Evolutionary conservation across 2,888 invertebrate genomes (phyloP).

Genomic region (Campoplex nolae): DNA sequence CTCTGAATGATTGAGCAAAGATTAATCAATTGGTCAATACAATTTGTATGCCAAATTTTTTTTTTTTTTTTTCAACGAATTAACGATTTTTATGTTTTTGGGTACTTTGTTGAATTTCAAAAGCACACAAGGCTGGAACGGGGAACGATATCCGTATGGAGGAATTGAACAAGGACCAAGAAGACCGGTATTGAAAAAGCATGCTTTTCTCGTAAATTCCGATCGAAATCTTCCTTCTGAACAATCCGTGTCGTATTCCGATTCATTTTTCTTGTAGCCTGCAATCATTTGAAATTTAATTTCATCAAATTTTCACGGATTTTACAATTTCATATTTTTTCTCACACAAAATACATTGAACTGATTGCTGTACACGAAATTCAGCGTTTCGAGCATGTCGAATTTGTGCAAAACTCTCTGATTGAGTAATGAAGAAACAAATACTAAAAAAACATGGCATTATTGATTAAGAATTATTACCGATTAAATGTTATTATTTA

Average conservation of each 20-base stretch:
- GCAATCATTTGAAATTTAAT: neutral
- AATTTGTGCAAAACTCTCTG: neutral
- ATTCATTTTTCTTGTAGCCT: constrained; percentile 74
- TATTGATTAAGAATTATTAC: neutral
- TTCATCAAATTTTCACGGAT: neutral
- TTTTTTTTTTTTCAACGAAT: neutral
- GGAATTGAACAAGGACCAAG: constrained; percentile 75
- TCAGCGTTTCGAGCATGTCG: no score
- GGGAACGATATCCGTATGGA: constrained; percentile 77
- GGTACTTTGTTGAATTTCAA: constrained; percentile 79
- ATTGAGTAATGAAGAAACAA: neutral
- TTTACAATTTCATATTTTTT: neutral
- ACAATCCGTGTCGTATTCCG: constrained; percentile 73
- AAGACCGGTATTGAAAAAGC: constrained; percentile 75
- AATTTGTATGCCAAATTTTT: neutral
- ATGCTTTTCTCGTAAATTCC: constrained; percentile 69
- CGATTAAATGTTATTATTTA: neutral
- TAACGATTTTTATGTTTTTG: neutral
- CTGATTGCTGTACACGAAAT: neutral
- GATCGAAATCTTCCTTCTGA: constrained; percentile 35
- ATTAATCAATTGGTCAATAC: neutral
- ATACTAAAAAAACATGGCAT: neutral
- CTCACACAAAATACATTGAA: neutral
- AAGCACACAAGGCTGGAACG: constrained; percentile 76
- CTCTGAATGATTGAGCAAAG: constrained; percentile 70